Evolutionary conservation across 92 coral and sea anemone species (phyloP), one percentile per base, ranked within the genome.

Genomic region (Scolanthus callimorphus): DNA sequence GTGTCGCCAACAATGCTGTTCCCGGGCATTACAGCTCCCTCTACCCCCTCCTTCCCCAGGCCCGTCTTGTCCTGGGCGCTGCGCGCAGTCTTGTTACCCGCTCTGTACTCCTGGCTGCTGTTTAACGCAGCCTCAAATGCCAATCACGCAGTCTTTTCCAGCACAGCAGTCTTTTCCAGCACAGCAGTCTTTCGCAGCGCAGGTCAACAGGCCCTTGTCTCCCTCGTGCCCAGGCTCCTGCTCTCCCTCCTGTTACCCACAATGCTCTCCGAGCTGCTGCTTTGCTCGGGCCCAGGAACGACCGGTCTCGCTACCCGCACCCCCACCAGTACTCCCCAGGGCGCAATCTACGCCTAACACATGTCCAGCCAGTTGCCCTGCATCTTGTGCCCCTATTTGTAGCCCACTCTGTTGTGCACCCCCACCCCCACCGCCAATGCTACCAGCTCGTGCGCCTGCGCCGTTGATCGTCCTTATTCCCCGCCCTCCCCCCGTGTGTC

Each of bases 401-500:
- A n/a, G n/a, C n/a, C n/a, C n/a, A n/a, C n/a, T 20, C 22, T 27
- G 17, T 55, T 62, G 68, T 20, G 55, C 39, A 11, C 44, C 52
- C 2, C 43, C 68, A 2, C 49, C 55, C 31, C 51, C 55, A 25
- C 13, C 68, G 3, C 13, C 55, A 29, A 46, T 55, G 19, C 49
- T 45, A 19, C 68, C 68, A 43, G 1, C 29, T 31, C 22, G 25
- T 20, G 23, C 65, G 3, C 19, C 55, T 49, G 60, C 62, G 17
- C 64, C 52, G 19, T 56, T 68, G 31, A 44, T 68, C 12, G 75
- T 68, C 0, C 62, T 68, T 12, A 68, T 68, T 31, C 75, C 75
- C 12, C 75, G 64, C 10, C 75, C 75, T 6, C 75, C 75, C 3
- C 65, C 64, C 8, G 65, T 55, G 37, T 68, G 75, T 24, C 75